Evolutionary conservation across 2,888 invertebrate species (phyloP), one percentile per base, ranked within the genome.

Genomic region (Merodon equestris): DNA sequence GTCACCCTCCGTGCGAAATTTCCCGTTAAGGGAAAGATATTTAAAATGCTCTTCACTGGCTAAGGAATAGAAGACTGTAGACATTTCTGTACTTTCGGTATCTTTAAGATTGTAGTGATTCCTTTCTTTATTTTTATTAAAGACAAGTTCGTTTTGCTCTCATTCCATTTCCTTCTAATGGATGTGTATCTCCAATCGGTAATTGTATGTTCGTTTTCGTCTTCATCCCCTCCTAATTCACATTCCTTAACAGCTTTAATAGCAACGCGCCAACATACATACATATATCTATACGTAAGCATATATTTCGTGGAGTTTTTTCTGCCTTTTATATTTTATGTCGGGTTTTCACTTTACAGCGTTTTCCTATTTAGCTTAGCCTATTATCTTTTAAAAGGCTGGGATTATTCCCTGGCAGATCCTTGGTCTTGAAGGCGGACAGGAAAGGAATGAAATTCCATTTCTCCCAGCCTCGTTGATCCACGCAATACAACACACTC

Each of bases 361-460:
- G 56, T 75, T 81, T 81, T 75, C 81, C 81, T 81, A 74, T 79
- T 79, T 70, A 74, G 74, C 79, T 79, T 79, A 79, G 68, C 79
- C 79, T 79, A 81, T 81, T 81, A 81, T 75, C 81, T 81, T 61
- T 71, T 81, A 75, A 81, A 75, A 81, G 75, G 71, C 70, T 70
- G 60, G 79, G 68, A 79, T 79, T 74, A 74, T 74, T 68, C 60
- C 34, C 64, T 56, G 42, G 47, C 63, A 68, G 61, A 67, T 53
- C 68, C 68, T 27, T 27, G 27, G 54, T 68, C 73, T 68, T 60
- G 12, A 38, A 27, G 27, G 63, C 38, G 68, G 54, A 58, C 61
- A 47, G 66, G 64, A 64, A 68, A 13, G 68, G 61, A 74, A 57
- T n/a, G n/a, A n/a, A n/a, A n/a, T 74, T n/a, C n/a, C n/a, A n/a